Base-by-base conservation (phyloP, 2,888 invertebrate genomes). In the Hymenopus coronatus region DNA sequence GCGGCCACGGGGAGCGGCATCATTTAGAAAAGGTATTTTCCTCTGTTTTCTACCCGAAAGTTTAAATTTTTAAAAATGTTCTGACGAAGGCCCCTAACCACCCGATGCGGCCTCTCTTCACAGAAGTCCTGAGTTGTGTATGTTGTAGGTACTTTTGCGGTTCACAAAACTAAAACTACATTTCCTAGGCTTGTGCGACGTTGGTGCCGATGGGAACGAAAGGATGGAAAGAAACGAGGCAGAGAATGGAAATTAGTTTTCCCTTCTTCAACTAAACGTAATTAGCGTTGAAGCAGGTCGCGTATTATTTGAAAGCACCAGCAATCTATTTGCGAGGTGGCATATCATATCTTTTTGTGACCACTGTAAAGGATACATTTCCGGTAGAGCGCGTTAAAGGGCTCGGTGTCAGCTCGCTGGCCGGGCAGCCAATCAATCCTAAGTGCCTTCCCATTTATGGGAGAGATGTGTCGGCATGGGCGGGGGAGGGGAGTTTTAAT, bases 381-480 rank as follows among this genome's bases (percentile, higher is more conserved):
- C 54, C 54, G 54, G 54, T 70, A 70, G 54, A 70, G 20, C 54
- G 54, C 54, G 54, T 70, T 70, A 54, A 28, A n/a, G 28, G 28
- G 81, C 81, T 81, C 28, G 28, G 82, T 82, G 87, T 87, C 82
- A 87, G 82, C 87, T 30, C 28, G 81, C 54, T 81, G 20, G 54
- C 54, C 33, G 54, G 54, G 81, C 70, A 81, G 81, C 81, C 87
- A 87, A 87, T 87, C 87, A 82, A 28, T 82, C 28, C n/a, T 87
- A 87, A 87, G 87, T 87, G 87, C 82, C 87, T 87, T 15, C 82
- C 82, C 87, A 87, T 82, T 87, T 87, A 82, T 85, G 28, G 70
- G 85, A 85, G 85, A 85, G 84, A 25, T 28, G 85, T 27, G 40
- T 27, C 20, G 40, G 85, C 33, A 14, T n/a, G 30, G 82, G 87